These are phyloP conservation scores for Rhynchophorus ferrugineus DNA, from an alignment of 1,140 invertebrate genomes.

Conservation along the genomic window DNA sequence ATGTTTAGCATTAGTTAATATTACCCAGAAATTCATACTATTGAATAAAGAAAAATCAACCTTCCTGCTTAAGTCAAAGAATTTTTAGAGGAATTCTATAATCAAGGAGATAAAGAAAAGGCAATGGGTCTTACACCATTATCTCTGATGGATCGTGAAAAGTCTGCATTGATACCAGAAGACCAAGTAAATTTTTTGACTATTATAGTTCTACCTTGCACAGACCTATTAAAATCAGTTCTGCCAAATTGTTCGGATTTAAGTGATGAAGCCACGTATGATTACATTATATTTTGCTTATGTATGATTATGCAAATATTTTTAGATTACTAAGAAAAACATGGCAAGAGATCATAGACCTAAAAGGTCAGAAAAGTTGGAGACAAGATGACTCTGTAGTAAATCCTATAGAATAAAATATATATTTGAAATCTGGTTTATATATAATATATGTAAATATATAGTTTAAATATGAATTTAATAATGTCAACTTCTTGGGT, in stretches of 20 bases:
- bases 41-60: neutral
- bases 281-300: slow-evolving; percentile 1
- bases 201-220: slow-evolving; percentile 47
- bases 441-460: too few relatives aligned
- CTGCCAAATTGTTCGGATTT: slow-evolving; percentile 41
- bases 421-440: too few relatives aligned
- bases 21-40: neutral
- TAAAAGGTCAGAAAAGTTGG: slow-evolving; percentile 44
- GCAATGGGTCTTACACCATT: slow-evolving; percentile 47
- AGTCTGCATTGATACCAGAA: slow-evolving; percentile 44
- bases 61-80: neutral
- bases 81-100: slow-evolving; percentile 35
- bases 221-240: slow-evolving; percentile 42
- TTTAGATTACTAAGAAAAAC: slow-evolving; percentile 38
- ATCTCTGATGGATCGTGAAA: slow-evolving; percentile 49
- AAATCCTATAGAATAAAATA: slow-evolving; percentile 16
- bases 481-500: too few relatives aligned
- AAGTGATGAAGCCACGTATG: slow-evolving; percentile 28
- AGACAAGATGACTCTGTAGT: slow-evolving; percentile 40
- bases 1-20: neutral
- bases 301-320: neutral
- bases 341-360: slow-evolving; percentile 46
- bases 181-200: slow-evolving; percentile 51
- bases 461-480: too few relatives aligned
- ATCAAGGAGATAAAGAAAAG: slow-evolving; percentile 48